These are phyloP conservation scores for Columba janthina DNA, from an alignment of 2,113 vertebrate species.

Conservation along the genomic window DNA sequence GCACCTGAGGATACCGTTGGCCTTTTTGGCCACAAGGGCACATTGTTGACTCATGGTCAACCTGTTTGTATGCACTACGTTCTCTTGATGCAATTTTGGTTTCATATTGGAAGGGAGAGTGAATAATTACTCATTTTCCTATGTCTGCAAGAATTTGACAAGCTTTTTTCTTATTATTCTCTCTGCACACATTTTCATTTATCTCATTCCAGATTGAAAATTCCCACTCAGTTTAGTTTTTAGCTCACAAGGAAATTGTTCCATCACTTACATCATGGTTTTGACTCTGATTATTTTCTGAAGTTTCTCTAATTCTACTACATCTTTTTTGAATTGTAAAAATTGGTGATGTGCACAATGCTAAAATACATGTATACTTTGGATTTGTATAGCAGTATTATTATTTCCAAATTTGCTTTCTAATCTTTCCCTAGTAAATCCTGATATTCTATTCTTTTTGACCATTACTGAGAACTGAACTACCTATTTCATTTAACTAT, in stretches of 20 bases:
- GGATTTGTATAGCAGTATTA: not conserved
- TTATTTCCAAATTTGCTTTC: not conserved
- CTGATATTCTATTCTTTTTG: not conserved
- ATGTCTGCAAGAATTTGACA: not conserved
- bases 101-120: not conserved
- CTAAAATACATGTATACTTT: not conserved
- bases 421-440: not conserved
- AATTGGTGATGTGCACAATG: not conserved
- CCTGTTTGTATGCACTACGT: not conserved
- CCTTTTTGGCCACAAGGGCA: too few species aligned
- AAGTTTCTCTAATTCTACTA: not conserved
- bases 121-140: not conserved
- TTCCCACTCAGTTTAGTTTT: not conserved
- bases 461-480: not conserved
- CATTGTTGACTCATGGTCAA: too few species aligned
- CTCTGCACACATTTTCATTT: not conserved
- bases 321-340: not conserved
- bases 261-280: not conserved
- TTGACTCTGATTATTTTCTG: not conserved
- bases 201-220: not conserved
- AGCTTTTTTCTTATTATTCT: not conserved
- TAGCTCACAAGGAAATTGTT: not conserved
- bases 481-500: not conserved
- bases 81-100: not conserved
- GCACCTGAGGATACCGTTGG: too few species aligned